Evolutionary conservation across 2,888 invertebrate species (phyloP), one percentile per base, ranked within the genome.

Genomic region (Gibbula magus): DNA sequence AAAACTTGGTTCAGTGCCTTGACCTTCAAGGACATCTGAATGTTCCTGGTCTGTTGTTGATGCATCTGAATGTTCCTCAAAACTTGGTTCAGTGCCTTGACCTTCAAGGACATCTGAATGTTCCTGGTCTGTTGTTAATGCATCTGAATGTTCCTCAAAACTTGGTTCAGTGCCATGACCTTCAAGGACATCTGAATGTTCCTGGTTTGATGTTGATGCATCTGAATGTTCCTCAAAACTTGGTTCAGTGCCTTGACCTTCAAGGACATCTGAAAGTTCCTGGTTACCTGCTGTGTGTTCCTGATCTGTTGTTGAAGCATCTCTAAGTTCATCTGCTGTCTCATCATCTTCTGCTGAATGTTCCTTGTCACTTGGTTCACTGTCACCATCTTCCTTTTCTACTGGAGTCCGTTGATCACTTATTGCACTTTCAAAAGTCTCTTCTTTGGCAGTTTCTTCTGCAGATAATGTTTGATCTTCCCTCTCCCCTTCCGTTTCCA

Each of bases 381-480:
- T 5, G n/a, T 25, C 29, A 29, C n/a, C 13, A 29, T 80, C 66
- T 51, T 25, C 22, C 74, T 74, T 25, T 32, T 77, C 52, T 39
- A 54, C 74, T 56, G 39, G 45, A 10, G 29, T 66, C 16, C 25
- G 22, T 29, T 32, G 75, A 18, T 73, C 66, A 25, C 52, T 70
- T 32, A 52, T 67, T 32, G n/a, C 45, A 22, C 53, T 54, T 54
- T 70, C 56, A 13, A 56, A 52, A n/a, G n/a, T n/a, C 22, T 73
- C 73, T 25, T 75, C 75, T 73, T 67, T 67, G 39, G 39, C 51
- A 25, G 20, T 22, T 54, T 18, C 70, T 45, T 70, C 79, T 61
- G 16, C 22, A n/a, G 79, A 74, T 35, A 29, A 13, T 25, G 70
- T 61, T 29, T 77, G 73, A 51, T 79, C 78, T 4, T 52, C 56